Base-by-base conservation (phyloP, 2,888 invertebrate genomes). In the Gymnosoma rotundatum region DNA sequence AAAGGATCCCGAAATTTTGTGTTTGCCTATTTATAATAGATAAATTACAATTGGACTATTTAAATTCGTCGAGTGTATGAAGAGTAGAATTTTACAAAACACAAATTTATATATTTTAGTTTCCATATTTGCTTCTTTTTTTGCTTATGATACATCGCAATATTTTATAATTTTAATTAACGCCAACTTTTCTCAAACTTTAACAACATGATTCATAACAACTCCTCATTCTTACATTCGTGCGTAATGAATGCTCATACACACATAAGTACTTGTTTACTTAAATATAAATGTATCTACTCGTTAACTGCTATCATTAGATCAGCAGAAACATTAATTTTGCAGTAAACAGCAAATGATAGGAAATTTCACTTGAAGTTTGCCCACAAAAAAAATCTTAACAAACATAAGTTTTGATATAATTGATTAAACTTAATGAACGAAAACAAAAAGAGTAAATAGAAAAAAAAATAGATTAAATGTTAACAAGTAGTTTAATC, bases 101-200 rank as follows among this genome's bases (percentile, higher is more conserved):
- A 38, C 10, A 10, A 38, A 10, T 38, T 38, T 38, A 38, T 6
- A 38, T 38, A 25, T 25, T 25, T 25, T 25, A 25, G 25, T 25
- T 25, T 25, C 25, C 4, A n/a, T n/a, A n/a, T n/a, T n/a, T n/a
- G n/a, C n/a, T 25, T 25, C 4, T 32, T 32, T 32, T 32, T 42
- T 42, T 54, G 20, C 36, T 63, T 64, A 36, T 21, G 54, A 9
- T 48, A 58, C 70, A 64, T 64, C 10, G 20, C 18, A 72, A 58
- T 42, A 64, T 63, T 69, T 83, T 78, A 78, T 83, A 63, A 70
- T 78, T 83, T 83, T 78, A 83, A 78, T 78, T 83, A 74, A 54
- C 58, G 78, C 69, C 21, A 70, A 83, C 52, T 76, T 58, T 38
- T 56, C 48, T 78, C 14, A 20, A 58, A 78, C 74, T 69, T 69